Conservation (phyloP, 23 tunicate species). For the Styela plicata region DNA sequence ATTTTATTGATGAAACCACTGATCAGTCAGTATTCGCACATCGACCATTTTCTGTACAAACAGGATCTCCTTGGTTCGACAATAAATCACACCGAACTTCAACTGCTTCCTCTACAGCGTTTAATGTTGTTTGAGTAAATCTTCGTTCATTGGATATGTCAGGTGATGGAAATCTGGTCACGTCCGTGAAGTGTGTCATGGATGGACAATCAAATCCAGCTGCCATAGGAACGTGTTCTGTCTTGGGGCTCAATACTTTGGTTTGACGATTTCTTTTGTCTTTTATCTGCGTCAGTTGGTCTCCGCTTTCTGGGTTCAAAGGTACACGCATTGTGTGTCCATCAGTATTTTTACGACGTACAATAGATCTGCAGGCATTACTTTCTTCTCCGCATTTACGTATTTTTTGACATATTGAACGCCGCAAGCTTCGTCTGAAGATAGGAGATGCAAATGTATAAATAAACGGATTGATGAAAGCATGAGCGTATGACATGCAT, state of each 20-base stretch:
- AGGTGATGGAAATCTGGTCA: neutral
- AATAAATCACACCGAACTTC: neutral
- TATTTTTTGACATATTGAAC: slow-evolving; percentile 13
- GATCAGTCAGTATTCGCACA: neutral
- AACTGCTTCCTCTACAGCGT: neutral
- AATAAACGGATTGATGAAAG: slow-evolving; percentile 73
- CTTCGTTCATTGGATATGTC: neutral
- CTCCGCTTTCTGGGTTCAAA: neutral
- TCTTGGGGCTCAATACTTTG: neutral
- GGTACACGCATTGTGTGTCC: neutral
- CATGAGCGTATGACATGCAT: slow-evolving; percentile 73
- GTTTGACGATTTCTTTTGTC: neutral
- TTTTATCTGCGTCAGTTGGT: neutral
- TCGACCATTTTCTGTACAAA: neutral
- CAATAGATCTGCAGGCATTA: neutral
- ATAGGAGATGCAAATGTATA: slow-evolving; percentile 82
- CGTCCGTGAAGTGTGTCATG: neutral
- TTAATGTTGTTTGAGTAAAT: neutral
- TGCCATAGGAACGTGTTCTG: neutral
- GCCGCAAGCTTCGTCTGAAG: slow-evolving; percentile 47
- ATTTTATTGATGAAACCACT: too few species aligned
- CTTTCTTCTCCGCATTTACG: neutral
- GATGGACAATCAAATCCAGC: neutral
- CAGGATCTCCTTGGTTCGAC: neutral
- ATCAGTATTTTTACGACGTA: neutral